Conservation (phyloP, 2,113 vertebrate species). For the Setophaga kirtlandii region DNA sequence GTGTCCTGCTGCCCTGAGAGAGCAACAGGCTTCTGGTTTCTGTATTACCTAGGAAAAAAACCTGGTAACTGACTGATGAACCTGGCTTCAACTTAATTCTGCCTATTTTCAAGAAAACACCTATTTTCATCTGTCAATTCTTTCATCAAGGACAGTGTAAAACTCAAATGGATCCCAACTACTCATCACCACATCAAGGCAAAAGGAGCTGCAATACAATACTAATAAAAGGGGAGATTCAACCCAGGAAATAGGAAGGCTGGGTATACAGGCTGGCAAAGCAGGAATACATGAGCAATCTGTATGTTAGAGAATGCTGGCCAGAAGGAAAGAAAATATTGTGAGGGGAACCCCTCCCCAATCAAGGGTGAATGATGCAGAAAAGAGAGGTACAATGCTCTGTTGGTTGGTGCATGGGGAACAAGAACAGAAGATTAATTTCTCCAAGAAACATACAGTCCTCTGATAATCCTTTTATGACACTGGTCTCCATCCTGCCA, state of each 20-base stretch:
- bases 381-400: neutral
- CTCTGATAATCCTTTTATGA: neutral
- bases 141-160: neutral
- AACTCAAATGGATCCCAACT: neutral
- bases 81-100: neutral
- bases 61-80: neutral
- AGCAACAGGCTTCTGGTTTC: neutral
- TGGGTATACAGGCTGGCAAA: neutral
- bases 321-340: neutral
- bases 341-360: neutral
- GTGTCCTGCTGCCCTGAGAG: neutral
- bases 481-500: neutral
- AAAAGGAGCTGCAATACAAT: neutral
- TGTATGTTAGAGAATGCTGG: neutral
- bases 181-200: neutral
- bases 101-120: neutral
- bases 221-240: neutral
- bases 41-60: neutral
- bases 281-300: neutral
- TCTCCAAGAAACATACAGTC: neutral
- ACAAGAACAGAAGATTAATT: neutral
- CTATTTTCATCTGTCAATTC: neutral
- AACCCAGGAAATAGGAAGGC: neutral
- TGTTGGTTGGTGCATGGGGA: neutral
- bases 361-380: neutral